Evolutionary conservation across 1,140 invertebrate genomes (phyloP), one percentile per base, ranked within the genome.

Genomic region (Pachypsylla venusta): DNA sequence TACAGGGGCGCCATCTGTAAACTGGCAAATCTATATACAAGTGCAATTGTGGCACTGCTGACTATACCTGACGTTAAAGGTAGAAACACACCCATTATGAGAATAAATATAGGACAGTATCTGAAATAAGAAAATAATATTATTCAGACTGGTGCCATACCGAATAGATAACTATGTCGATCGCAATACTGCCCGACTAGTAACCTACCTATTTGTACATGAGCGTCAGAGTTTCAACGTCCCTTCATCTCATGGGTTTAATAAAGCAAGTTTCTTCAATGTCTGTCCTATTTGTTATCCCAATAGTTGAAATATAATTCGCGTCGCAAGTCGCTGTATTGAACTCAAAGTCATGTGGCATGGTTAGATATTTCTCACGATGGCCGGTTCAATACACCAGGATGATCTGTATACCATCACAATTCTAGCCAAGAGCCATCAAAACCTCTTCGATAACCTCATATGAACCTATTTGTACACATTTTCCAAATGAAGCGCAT

Each of bases 21-120:
- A 68, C 82, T 83, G 25, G 91, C 88, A 60, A 89, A 87, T 65
- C 86, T 77, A 71, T 94, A 95, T 39, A 95, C 90, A 70, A 92
- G 93, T 30, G 92, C 89, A 35, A 95, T 83, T n/a, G 86, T 87
- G 22, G 91, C 91, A 77, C 89, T 93, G 68, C 85, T 93, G 2
- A 93, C 78, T 20, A 89, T 82, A 25, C 91, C 91, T 14, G 87
- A 89, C 55, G 88, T 88, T 25, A 89, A 73, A 40, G 92, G 91
- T 58, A 83, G 81, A 25, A 93, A 67, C 25, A 95, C 77, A 56
- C 92, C 91, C 85, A 93, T 91, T 56, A 88, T 77, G 60, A 93
- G 71, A 62, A 95, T 87, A 56, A 89, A 72, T 57, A 92, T 76
- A 27, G 91, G 89, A 70, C 93, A 93, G 75, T 91, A 95, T 67